phyloP scores from a whole-genome alignment of 1,140 invertebrate species.

The Apis dorsata region DNA sequence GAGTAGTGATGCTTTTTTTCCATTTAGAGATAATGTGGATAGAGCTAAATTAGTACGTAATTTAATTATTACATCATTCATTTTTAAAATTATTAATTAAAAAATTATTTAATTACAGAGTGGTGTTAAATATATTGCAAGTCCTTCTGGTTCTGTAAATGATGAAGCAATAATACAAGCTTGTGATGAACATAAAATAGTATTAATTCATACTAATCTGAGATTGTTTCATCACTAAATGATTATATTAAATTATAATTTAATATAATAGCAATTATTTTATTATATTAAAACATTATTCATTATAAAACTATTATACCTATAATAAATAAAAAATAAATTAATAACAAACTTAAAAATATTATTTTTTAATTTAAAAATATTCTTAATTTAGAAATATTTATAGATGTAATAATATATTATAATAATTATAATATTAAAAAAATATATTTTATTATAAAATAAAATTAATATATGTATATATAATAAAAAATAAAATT shows the following conservation, averaged over 20 bases:
- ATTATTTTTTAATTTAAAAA: too few relatives aligned
- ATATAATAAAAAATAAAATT: not conserved
- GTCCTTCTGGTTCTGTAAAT: conserved; percentile 96
- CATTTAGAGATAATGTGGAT: conserved; percentile 98
- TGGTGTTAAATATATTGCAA: conserved; percentile 95
- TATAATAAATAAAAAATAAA: not conserved
- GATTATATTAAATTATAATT: not conserved
- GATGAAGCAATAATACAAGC: conserved; percentile 94
- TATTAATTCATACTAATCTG: conserved; percentile 93
- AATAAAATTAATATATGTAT: not conserved
- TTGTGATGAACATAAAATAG: conserved; percentile 95
- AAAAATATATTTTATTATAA: not conserved
- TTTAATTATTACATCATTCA: conserved; percentile 22
- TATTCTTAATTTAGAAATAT: too few relatives aligned
- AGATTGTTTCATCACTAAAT: conserved; percentile 96
- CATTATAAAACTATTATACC: not conserved
- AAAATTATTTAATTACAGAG: conserved; percentile 84
- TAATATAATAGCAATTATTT: not conserved
- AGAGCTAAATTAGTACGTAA: conserved; percentile 90
- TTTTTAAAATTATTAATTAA: conserved; percentile 10
- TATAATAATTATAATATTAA: not conserved
- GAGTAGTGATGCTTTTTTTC: conserved; percentile 99
- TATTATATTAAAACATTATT: not conserved
- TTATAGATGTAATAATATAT: too few relatives aligned
- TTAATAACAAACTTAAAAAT: not conserved